Percentiles rank a stretch among this genome's conserved stretches.
Evolutionary conservation across 2,113 vertebrate genomes (phyloP).

Genomic region (Stictonetta naevosa): DNA sequence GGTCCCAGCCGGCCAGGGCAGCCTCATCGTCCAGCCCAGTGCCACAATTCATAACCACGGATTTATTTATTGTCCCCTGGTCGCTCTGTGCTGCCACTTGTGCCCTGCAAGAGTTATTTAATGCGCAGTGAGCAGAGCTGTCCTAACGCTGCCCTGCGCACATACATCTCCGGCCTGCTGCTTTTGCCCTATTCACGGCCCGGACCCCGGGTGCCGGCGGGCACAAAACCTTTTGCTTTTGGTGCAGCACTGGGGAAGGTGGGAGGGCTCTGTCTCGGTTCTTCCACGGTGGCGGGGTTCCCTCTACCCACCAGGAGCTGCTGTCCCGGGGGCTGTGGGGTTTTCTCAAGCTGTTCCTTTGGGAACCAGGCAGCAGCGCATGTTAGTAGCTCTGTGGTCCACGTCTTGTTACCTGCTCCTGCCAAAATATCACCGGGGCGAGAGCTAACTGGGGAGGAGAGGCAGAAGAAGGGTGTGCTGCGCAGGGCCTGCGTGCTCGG

Average conservation of each 20-base stretch:
- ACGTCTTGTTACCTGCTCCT: conserved; percentile 51
- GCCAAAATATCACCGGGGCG: background rate
- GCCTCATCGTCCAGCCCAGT: background rate
- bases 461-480: background rate
- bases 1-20: background rate
- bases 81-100: conserved; percentile 33
- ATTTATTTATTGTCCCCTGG: conserved; percentile 55
- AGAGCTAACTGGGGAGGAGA: background rate
- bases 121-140: background rate
- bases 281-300: background rate
- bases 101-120: conserved; percentile 53
- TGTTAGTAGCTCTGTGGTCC: conserved; percentile 51
- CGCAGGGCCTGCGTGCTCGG: background rate
- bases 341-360: background rate
- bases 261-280: background rate
- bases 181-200: background rate
- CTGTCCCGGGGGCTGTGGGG: background rate
- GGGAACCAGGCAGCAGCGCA: conserved; percentile 52
- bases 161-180: background rate
- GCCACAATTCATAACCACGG: conserved; percentile 30
- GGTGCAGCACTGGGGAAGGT: background rate
- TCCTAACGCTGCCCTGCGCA: background rate
- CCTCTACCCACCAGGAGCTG: background rate
- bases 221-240: background rate
- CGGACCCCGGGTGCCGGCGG: background rate